Base-by-base conservation (phyloP, 1,140 invertebrate genomes). In the Globodera rostochiensis region DNA sequence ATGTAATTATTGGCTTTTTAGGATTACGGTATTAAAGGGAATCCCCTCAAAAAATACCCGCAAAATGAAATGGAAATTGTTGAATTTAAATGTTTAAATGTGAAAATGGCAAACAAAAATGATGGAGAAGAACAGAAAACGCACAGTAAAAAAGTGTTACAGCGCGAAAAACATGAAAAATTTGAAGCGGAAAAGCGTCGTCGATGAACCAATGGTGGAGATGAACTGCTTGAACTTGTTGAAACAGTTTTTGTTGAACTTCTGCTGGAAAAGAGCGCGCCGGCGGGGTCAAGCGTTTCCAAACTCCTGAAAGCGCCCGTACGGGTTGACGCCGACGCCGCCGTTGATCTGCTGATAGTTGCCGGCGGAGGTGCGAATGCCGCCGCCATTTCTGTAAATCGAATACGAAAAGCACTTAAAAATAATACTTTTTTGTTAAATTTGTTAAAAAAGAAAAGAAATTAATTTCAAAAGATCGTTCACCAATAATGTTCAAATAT, bases 251-350 rank as follows among this genome's bases (percentile, higher is more conserved):
- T 36, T 36, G 36, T 36, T 36, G 36, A 36, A 36, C 36, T 36
- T 36, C 36, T 36, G 36, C 36, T 36, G 36, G 36, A 36, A 36
- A 36, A 36, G 36, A 2, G 36, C 36, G 36, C 50, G 11, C 3
- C 50, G 50, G 67, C 67, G 47, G 8, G 8, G 3, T 78, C 21
- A 78, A 11, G 77, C 77, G 49, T 78, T 64, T 36, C 77, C 77
- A 21, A 69, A 78, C 49, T 78, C 77, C 66, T 78, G 77, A 25
- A 78, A 78, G 49, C 77, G 77, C 50, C 77, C 77, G 70, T 78
- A 78, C n/a, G 69, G 69, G 69, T 71, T 71, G 69, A 71, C 69
- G 53, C 74, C 50, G 11, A 13, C 45, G 47, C 64, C 25, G 47
- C 64, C 64, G 50, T 70, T 78, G 21, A 78, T 25, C 70, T 78